Conservation (phyloP, 2,888 invertebrate species). For the Saturnia japonica region DNA sequence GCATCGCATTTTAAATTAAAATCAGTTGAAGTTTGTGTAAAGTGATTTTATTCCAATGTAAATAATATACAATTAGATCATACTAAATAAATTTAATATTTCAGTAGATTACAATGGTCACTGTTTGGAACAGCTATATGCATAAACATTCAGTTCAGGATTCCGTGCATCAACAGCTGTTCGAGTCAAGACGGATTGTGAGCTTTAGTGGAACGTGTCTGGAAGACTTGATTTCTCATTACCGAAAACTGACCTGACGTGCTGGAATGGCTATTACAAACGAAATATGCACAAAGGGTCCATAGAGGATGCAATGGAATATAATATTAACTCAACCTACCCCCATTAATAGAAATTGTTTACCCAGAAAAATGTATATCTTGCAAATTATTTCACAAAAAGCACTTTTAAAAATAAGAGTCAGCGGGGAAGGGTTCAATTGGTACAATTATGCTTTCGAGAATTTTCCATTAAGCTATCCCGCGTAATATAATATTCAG, state of each 20-base stretch:
- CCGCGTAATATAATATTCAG: neutral
- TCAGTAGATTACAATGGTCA: too few relatives aligned
- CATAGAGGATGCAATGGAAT: neutral
- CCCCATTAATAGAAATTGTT: neutral
- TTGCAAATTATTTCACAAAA: neutral
- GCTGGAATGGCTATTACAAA: neutral
- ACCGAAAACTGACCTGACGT: neutral
- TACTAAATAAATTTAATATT: too few relatives aligned
- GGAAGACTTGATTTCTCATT: neutral
- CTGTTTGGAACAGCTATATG: neutral
- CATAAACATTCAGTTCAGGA: neutral
- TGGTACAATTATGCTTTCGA: neutral
- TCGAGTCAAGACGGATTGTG: neutral
- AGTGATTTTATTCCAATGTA: too few relatives aligned
- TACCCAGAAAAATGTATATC: neutral
- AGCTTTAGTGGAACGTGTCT: neutral
- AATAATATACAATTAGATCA: too few relatives aligned
- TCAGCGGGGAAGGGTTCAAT: neutral
- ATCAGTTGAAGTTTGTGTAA: too few relatives aligned
- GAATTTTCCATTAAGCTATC: neutral
- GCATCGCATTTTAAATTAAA: too few relatives aligned
- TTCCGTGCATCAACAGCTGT: neutral
- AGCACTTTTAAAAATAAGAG: neutral
- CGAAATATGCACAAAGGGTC: neutral
- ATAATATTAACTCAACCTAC: too few relatives aligned